A percentile compares a stretch with the other conserved stretches of the same genome.
Evolutionary conservation across 2,888 invertebrate species (phyloP).

Genomic region (Thalpophila matura): DNA sequence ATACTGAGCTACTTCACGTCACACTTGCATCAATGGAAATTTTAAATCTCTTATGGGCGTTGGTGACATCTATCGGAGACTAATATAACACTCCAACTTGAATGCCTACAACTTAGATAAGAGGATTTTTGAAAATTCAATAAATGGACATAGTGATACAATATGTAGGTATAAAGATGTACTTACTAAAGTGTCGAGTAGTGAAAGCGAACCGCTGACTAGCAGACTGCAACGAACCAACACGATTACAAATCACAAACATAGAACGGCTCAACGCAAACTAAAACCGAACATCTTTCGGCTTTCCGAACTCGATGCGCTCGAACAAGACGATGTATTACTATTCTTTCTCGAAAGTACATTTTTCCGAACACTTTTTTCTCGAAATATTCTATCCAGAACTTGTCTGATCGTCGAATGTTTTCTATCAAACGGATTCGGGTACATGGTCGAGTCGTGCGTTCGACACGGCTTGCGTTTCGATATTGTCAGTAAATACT

Average conservation of each 20-base stretch:
- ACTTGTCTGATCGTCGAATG: slow-evolving; percentile 93
- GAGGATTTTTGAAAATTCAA: no score
- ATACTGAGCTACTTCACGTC: no score
- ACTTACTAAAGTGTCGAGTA: slow-evolving; percentile 60
- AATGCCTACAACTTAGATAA: no score
- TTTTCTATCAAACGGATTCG: slow-evolving; percentile 93
- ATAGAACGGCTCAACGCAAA: slow-evolving; percentile 55
- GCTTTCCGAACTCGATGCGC: slow-evolving; percentile 57
- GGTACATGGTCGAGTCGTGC: slow-evolving; percentile 89
- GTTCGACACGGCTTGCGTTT: slow-evolving; percentile 65
- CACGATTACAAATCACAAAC: slow-evolving; percentile 59
- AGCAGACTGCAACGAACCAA: slow-evolving; percentile 54
- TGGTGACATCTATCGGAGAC: no score
- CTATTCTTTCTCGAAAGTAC: slow-evolving; percentile 75
- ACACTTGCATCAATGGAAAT: no score
- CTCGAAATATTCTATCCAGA: slow-evolving; percentile 91
- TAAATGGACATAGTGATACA: no score
- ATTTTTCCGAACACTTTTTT: slow-evolving; percentile 74
- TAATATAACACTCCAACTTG: no score
- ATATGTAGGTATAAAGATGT: slow-evolving; percentile 23
- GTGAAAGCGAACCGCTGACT: slow-evolving; percentile 58
- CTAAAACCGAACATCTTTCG: slow-evolving; percentile 62
- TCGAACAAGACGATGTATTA: slow-evolving; percentile 72
- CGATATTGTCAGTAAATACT: slow-evolving; percentile 59
- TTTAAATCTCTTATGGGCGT: no score